Conservation (phyloP, 92 coral and sea anemone genomes). For the Heteractis magnifica region DNA sequence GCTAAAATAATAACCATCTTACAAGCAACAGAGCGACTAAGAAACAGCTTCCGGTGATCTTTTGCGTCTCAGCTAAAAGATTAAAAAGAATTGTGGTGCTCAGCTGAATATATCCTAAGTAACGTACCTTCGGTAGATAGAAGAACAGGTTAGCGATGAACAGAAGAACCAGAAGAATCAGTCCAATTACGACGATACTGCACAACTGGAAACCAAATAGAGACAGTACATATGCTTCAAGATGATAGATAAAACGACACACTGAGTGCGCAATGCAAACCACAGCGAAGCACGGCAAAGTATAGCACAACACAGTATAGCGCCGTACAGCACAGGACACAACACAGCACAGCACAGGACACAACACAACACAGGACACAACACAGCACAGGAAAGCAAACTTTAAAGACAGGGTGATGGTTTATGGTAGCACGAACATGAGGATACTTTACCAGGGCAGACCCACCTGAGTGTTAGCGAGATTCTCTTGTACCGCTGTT, state of each 20-base stretch:
- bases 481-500: slow-evolving; percentile 81
- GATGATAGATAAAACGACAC: background rate
- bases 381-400: slow-evolving; percentile 40
- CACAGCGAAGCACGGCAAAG: slow-evolving; percentile 38
- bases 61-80: too few relatives aligned
- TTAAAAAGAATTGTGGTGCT: too few relatives aligned
- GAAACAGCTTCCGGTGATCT: too few relatives aligned
- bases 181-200: slow-evolving; percentile 57
- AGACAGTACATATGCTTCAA: background rate
- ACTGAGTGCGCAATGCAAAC: slow-evolving; percentile 30
- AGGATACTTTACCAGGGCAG: background rate
- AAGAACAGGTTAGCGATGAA: slow-evolving; percentile 85
- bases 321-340: slow-evolving; percentile 41
- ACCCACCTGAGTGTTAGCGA: slow-evolving; percentile 84
- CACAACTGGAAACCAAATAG: slow-evolving; percentile 51
- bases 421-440: background rate
- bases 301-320: slow-evolving; percentile 44
- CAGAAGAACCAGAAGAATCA: slow-evolving; percentile 74
- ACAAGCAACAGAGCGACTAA: too few relatives aligned
- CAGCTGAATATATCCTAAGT: too few relatives aligned
- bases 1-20: too few relatives aligned
- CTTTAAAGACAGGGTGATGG: background rate
- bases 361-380: slow-evolving; percentile 38
- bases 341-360: slow-evolving; percentile 35
- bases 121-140: slow-evolving; percentile 83